Evolutionary conservation across 2,113 vertebrate species (phyloP).

Genomic region (Limanda limanda): DNA sequence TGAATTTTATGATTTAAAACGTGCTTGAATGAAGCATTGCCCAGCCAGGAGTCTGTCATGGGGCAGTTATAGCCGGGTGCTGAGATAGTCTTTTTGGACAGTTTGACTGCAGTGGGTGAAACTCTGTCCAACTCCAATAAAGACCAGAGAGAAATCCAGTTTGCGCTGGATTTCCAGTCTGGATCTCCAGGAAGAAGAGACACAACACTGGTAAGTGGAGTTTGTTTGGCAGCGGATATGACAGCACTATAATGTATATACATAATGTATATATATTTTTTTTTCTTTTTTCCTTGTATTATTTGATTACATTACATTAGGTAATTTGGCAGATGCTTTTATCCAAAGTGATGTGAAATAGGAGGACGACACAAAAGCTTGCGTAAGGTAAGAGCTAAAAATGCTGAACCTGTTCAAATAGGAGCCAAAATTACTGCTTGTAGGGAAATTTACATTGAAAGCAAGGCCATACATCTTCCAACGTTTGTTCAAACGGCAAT

Average conservation of each 20-base stretch:
- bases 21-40: conserved; percentile 20
- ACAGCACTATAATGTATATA: not conserved
- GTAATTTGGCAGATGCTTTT: not conserved
- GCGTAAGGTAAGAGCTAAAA: not conserved
- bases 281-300: not conserved
- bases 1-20: conserved; percentile 32
- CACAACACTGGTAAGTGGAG: conserved; percentile 14
- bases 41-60: conserved; percentile 21
- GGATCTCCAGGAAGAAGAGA: conserved; percentile 29
- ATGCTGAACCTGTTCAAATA: not conserved
- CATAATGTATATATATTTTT: not conserved
- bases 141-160: conserved; percentile 17
- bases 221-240: conserved; percentile 2
- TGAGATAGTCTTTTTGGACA: conserved; percentile 16
- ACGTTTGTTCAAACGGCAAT: not conserved
- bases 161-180: conserved; percentile 20
- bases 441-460: not conserved
- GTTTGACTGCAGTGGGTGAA: conserved; percentile 32
- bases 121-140: conserved; percentile 22
- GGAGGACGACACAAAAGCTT: not conserved
- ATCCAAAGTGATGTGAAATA: not conserved
- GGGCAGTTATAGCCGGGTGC: conserved; percentile 24
- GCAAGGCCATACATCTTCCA: not conserved
- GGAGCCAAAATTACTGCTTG: no score
- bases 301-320: not conserved